Conservation (phyloP, 1,140 invertebrate genomes). For the Panagrolaimus sp. region DNA sequence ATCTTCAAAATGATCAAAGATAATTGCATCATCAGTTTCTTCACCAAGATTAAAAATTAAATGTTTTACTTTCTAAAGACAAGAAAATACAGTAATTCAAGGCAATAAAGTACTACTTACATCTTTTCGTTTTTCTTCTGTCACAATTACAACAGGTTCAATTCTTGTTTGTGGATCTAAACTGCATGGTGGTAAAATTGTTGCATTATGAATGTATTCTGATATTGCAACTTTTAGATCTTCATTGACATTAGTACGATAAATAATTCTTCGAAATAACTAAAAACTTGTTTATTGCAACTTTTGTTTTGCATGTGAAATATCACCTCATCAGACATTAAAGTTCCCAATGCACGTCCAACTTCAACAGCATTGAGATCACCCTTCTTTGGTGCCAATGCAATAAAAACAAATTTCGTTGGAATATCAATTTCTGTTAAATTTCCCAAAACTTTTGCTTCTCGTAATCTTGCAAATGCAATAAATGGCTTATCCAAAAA, state of each 20-base stretch:
- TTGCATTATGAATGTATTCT: slow-evolving; percentile 93
- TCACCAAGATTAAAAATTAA: slow-evolving; percentile 23
- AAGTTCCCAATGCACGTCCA: slow-evolving; percentile 91
- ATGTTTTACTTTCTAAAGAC: slow-evolving; percentile 7
- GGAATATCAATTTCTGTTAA: slow-evolving; percentile 89
- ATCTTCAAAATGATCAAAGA: slow-evolving; percentile 56
- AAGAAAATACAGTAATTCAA: too few species aligned
- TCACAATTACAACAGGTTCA: slow-evolving; percentile 90
- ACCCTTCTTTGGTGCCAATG: slow-evolving; percentile 80
- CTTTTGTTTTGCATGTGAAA: background rate
- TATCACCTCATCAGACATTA: slow-evolving; percentile 85
- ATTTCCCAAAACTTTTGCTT: slow-evolving; percentile 80
- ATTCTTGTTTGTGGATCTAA: slow-evolving; percentile 95
- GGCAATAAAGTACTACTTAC: slow-evolving; percentile 25
- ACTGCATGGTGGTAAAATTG: slow-evolving; percentile 91
- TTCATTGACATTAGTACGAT: slow-evolving; percentile 81
- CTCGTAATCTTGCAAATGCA: slow-evolving; percentile 82
- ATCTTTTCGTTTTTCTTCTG: slow-evolving; percentile 65
- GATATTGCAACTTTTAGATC: slow-evolving; percentile 91
- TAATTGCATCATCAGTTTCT: slow-evolving; percentile 68
- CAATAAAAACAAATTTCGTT: slow-evolving; percentile 85
- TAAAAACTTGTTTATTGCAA: slow-evolving; percentile 33
- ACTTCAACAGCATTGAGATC: slow-evolving; percentile 87
- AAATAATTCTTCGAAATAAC: slow-evolving; percentile 96
- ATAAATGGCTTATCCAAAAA: slow-evolving; percentile 83